These are phyloP conservation scores for Lasiurus borealis DNA, from an alignment of 2,113 vertebrate genomes.

Conservation along the genomic window DNA sequence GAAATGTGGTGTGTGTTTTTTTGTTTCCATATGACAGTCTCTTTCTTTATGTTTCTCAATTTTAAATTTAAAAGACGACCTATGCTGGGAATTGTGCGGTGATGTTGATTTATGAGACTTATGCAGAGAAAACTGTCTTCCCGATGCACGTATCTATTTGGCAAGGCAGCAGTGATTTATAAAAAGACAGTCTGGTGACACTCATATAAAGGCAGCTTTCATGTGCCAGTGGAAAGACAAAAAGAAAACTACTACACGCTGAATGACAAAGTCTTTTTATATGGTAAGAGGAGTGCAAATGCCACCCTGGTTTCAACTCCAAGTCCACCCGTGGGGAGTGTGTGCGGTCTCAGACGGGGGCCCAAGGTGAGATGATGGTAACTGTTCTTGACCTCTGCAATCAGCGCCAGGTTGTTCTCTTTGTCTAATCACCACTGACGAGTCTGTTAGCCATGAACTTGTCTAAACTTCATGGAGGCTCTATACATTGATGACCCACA, in stretches of 20 bases:
- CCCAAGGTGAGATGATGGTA: background rate
- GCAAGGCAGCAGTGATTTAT: conserved; percentile 75
- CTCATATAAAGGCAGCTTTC: conserved; percentile 76
- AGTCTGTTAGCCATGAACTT: background rate
- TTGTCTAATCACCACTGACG: background rate
- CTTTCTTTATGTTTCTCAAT: conserved; percentile 81
- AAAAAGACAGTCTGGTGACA: conserved; percentile 79
- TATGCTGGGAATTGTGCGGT: conserved; percentile 73
- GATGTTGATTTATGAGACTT: conserved; percentile 76
- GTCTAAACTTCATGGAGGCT: background rate
- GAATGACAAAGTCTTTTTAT: conserved; percentile 65
- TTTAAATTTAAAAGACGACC: conserved; percentile 84
- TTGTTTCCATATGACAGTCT: conserved; percentile 61
- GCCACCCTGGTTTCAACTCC: conserved; percentile 28
- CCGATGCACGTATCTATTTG: conserved; percentile 73
- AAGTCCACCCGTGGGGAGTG: background rate
- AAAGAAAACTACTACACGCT: conserved; percentile 61
- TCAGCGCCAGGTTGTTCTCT: background rate
- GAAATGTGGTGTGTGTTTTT: conserved; percentile 66
- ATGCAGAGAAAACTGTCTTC: conserved; percentile 79
- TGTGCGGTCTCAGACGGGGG: background rate
- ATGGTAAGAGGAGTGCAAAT: conserved; percentile 63
- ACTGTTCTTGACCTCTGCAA: background rate
- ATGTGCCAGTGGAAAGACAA: conserved; percentile 65
- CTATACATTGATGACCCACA: background rate